Evolutionary conservation across 2,113 vertebrate species (phyloP).

Genomic region (Atlantisia rogersi): DNA sequence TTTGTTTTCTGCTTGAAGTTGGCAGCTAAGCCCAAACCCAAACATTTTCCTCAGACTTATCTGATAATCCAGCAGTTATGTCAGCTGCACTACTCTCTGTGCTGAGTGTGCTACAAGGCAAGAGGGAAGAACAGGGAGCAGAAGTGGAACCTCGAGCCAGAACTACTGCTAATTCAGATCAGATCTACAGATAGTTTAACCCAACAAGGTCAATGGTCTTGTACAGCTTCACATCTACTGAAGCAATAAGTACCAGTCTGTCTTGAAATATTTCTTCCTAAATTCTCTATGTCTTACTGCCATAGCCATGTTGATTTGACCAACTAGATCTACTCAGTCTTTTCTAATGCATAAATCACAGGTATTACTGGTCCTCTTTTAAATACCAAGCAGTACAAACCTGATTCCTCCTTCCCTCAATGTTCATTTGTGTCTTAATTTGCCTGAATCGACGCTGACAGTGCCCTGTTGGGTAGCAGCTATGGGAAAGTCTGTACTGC

Average conservation of each 20-base stretch:
- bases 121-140: not conserved
- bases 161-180: not conserved
- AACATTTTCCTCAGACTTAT: not conserved
- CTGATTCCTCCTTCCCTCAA: not conserved
- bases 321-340: not conserved
- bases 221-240: not conserved
- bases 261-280: not conserved
- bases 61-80: not conserved
- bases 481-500: not conserved
- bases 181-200: not conserved
- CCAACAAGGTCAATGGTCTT: not conserved
- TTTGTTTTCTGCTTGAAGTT: not conserved
- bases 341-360: not conserved
- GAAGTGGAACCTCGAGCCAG: not conserved
- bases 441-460: not conserved
- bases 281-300: not conserved
- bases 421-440: not conserved
- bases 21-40: not conserved
- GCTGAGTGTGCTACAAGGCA: not conserved
- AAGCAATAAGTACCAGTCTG: not conserved
- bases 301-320: not conserved
- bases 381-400: not conserved
- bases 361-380: not conserved
- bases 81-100: not conserved
- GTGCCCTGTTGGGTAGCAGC: not conserved